Evolutionary conservation across 2,797 vertebrate species (phyloP).

Genomic region (Onychomys arenicola): DNA sequence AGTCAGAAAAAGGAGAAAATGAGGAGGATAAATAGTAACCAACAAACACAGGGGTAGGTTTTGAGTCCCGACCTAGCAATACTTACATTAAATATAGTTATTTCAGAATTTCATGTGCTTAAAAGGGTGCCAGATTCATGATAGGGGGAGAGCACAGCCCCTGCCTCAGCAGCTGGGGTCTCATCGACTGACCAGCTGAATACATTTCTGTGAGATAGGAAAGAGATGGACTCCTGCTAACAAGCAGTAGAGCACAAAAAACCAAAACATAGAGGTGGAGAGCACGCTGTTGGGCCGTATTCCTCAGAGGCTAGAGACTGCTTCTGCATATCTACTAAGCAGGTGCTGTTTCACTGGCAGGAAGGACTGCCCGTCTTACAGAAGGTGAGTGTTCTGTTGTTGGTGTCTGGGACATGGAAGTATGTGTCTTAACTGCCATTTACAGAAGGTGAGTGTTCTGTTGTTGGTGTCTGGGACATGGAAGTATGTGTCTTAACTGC

Average conservation of each 20-base stretch:
- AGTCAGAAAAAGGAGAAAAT: neutral
- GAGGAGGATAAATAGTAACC: neutral
- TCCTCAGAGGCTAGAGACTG: neutral
- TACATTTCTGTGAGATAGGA: neutral
- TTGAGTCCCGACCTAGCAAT: neutral
- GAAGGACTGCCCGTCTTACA: neutral
- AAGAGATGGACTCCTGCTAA: neutral
- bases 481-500: neutral
- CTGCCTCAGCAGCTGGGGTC: neutral
- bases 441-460: neutral
- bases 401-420: neutral
- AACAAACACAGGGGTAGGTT: conserved; percentile 36
- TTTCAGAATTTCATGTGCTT: neutral
- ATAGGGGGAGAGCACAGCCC: neutral
- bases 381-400: neutral
- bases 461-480: neutral
- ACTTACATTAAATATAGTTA: neutral
- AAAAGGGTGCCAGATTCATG: neutral
- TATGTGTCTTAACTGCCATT: neutral
- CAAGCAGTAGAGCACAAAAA: neutral
- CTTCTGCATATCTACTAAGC: neutral
- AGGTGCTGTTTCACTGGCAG: neutral
- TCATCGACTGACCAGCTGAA: neutral
- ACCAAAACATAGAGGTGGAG: neutral
- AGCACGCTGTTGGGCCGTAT: neutral